Percentiles rank a stretch among this genome's conserved stretches.
Evolutionary conservation across 2,797 vertebrate genomes (phyloP).

Genomic region (Sylvia borin): DNA sequence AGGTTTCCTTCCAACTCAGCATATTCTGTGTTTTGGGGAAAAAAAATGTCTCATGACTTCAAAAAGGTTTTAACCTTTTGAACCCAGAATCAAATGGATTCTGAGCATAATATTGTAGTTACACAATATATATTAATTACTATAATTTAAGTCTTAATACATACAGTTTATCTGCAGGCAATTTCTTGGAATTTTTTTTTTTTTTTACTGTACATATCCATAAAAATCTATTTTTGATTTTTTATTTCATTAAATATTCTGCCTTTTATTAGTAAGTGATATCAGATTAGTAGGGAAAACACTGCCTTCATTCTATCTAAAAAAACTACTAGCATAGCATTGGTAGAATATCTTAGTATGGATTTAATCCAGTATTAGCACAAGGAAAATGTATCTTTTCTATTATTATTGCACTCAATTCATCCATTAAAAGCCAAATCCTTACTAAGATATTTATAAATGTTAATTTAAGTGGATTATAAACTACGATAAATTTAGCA

Average conservation of each 20-base stretch:
- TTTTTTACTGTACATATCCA: background rate
- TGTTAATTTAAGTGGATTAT: background rate
- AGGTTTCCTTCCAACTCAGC: background rate
- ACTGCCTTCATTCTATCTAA: background rate
- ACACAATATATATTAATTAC: background rate
- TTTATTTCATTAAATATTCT: background rate
- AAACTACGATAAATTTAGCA: background rate
- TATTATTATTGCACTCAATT: background rate
- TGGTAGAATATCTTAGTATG: background rate
- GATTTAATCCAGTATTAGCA: background rate
- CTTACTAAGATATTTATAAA: background rate
- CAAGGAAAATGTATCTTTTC: background rate
- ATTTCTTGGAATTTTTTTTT: background rate
- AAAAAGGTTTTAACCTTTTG: background rate
- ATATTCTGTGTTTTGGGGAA: background rate
- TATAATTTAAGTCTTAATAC: background rate
- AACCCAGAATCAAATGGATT: background rate
- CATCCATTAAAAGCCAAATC: background rate
- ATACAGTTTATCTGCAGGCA: background rate
- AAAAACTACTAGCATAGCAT: background rate
- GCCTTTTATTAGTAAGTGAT: background rate
- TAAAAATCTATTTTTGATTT: background rate
- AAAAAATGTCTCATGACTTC: background rate
- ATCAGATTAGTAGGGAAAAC: background rate
- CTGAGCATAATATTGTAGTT: background rate